Conservation (phyloP, 2,888 invertebrate species). For the Artemia sinica region DNA sequence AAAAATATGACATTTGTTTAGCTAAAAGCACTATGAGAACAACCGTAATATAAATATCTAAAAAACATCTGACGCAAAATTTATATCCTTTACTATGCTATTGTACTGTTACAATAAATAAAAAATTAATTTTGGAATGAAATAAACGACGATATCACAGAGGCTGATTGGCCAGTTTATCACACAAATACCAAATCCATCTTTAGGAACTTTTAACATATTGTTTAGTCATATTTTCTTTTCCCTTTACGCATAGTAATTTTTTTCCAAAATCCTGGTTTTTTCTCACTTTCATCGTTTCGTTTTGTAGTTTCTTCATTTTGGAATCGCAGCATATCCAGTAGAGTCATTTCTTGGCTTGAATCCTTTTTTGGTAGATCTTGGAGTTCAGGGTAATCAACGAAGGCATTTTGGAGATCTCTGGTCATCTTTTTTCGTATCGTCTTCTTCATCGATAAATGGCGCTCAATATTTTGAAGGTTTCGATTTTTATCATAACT, state of each 20-base stretch:
- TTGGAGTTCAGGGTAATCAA: constrained; percentile 23
- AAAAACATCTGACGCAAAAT: no score
- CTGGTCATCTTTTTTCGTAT: constrained; percentile 30
- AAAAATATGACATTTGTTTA: no score
- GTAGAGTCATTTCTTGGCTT: constrained; percentile 17
- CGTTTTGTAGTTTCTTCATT: constrained; percentile 7
- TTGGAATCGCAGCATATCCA: constrained; percentile 18
- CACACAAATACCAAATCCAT: no score
- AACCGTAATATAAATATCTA: no score
- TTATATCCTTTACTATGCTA: no score
- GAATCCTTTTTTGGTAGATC: constrained; percentile 7
- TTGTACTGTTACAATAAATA: no score
- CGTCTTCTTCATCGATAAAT: constrained; percentile 30
- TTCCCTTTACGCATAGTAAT: constrained; percentile 16
- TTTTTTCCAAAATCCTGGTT: constrained; percentile 20
- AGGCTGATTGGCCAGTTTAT: no score
- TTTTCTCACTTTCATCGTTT: constrained; percentile 14
- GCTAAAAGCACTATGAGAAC: no score
- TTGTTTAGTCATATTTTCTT: constrained; percentile 6
- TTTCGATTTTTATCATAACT: constrained; percentile 15
- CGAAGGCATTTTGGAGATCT: constrained; percentile 28
- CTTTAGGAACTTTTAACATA: no score
- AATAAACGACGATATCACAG: no score
- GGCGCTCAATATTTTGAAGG: constrained; percentile 27
- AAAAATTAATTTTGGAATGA: no score